Evolutionary conservation across 2,113 vertebrate genomes (phyloP).

Genomic region (Salvator merianae): DNA sequence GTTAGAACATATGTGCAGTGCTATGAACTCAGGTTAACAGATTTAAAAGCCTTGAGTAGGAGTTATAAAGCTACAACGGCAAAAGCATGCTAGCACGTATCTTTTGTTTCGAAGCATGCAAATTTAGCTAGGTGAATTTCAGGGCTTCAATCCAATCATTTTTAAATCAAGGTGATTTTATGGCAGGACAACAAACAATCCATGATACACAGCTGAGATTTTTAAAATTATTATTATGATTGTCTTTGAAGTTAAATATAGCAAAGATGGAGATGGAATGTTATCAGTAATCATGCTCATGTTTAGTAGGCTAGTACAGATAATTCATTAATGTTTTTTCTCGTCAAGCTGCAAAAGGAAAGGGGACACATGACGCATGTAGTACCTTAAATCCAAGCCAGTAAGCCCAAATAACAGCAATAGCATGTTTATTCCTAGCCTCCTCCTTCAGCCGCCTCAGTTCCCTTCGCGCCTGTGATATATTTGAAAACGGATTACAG

Average conservation of each 20-base stretch:
- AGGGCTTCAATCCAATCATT: slow-evolving; percentile 25
- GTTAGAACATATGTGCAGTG: background rate
- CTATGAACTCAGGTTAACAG: slow-evolving; percentile 22
- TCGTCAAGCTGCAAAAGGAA: slow-evolving; percentile 60
- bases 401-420: slow-evolving; percentile 98
- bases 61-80: slow-evolving; percentile 41
- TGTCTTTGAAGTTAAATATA: slow-evolving; percentile 36
- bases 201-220: slow-evolving; percentile 34
- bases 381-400: slow-evolving; percentile 99
- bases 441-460: slow-evolving; percentile 95
- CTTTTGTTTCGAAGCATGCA: slow-evolving; percentile 54
- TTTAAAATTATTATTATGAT: slow-evolving; percentile 31
- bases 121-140: slow-evolving; percentile 33
- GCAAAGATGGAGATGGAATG: slow-evolving; percentile 49
- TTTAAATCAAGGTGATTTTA: slow-evolving; percentile 38
- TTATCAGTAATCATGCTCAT: slow-evolving; percentile 58
- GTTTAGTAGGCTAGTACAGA: slow-evolving; percentile 41
- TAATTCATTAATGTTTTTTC: slow-evolving; percentile 36
- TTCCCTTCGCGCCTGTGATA: slow-evolving; percentile 92
- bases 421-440: slow-evolving; percentile 93
- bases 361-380: slow-evolving; percentile 68
- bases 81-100: slow-evolving; percentile 42
- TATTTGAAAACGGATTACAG: slow-evolving; percentile 80
- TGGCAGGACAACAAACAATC: slow-evolving; percentile 67
- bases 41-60: background rate